These are phyloP conservation scores for Xiphias gladius DNA, from an alignment of 2,113 vertebrate species.

Conservation along the genomic window DNA sequence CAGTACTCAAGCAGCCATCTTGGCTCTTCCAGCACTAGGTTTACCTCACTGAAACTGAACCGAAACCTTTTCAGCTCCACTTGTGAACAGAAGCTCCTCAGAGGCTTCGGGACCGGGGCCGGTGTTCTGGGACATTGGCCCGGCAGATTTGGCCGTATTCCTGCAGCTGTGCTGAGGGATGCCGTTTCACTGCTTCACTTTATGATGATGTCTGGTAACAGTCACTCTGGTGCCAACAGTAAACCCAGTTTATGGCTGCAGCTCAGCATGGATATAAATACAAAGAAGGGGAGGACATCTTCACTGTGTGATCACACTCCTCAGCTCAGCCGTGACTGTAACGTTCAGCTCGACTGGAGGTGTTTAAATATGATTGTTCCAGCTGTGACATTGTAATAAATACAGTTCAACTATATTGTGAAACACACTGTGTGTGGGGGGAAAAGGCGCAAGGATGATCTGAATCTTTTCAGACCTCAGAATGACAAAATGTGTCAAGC, in stretches of 20 bases:
- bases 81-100: conserved; percentile 18
- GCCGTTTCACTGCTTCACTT: not conserved
- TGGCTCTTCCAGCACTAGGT: not conserved
- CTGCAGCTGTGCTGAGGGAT: not conserved
- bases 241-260: conserved; percentile 5
- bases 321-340: not conserved
- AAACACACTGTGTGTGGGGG: too few relatives aligned
- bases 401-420: not conserved
- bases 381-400: conserved; percentile 6
- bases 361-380: conserved; percentile 7
- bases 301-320: conserved; percentile 26
- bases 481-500: too few relatives aligned
- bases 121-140: not conserved
- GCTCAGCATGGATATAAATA: conserved; percentile 23
- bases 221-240: not conserved
- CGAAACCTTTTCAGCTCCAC: not conserved
- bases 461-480: not conserved
- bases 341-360: conserved; percentile 15
- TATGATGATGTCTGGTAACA: not conserved
- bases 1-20: not conserved
- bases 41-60: not conserved
- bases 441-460: not conserved
- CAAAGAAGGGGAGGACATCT: conserved; percentile 7
- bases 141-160: not conserved
- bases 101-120: not conserved